A percentile compares a stretch with the other conserved stretches of the same genome.
Evolutionary conservation across 2,888 invertebrate genomes (phyloP).

Genomic region (Cetonia aurata): DNA sequence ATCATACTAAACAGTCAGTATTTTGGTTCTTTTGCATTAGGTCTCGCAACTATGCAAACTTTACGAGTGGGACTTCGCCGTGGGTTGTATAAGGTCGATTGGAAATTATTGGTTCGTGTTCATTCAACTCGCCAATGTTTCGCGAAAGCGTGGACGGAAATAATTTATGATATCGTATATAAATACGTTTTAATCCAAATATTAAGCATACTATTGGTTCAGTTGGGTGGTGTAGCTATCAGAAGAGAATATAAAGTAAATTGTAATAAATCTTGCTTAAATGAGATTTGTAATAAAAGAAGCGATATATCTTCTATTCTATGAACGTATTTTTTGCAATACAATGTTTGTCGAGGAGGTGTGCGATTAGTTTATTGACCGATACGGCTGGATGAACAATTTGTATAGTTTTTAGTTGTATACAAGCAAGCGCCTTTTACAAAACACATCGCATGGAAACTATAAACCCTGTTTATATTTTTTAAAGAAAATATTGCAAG

Average conservation of each 20-base stretch:
- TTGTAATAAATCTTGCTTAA: no score
- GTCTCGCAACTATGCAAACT: neutral
- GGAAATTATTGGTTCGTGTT: slow-evolving; percentile 14
- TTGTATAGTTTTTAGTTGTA: no score
- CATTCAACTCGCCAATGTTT: slow-evolving; percentile 27
- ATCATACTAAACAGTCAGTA: neutral
- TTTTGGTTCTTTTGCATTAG: slow-evolving; percentile 1
- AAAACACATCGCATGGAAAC: no score
- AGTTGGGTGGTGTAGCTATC: neutral
- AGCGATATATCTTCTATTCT: no score
- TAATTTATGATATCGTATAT: neutral
- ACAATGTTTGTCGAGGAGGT: no score
- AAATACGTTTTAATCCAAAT: neutral
- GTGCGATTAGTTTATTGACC: no score
- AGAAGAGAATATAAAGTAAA: no score
- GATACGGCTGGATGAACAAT: no score
- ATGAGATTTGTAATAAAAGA: no score
- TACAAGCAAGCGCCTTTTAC: no score
- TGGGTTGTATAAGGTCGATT: slow-evolving; percentile 25
- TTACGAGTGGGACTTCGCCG: slow-evolving; percentile 16
- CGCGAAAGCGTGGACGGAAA: slow-evolving; percentile 17
- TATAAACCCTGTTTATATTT: neutral
- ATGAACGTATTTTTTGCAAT: no score
- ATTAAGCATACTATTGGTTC: neutral
- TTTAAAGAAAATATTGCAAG: no score